Evolutionary conservation across 2,797 vertebrate species (phyloP), one percentile per base, ranked within the genome.

Genomic region (Anableps anableps): DNA sequence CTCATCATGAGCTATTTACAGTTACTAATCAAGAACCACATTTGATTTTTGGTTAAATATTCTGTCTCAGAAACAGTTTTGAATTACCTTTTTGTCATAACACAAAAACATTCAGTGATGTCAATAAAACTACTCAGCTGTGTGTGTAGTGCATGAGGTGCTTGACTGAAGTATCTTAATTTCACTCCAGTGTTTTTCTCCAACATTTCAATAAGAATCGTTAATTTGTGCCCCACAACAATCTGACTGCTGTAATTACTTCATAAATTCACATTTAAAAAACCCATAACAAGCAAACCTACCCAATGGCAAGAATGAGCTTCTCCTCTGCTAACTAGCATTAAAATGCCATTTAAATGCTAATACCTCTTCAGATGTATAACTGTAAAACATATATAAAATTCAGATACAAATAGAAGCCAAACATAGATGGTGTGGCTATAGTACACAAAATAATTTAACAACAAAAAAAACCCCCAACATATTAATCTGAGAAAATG

Each of bases 301-400:
- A 62, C 29, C 72, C 71, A 72, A 45, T 78, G 34, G 53, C 45
- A 72, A 64, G 34, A 85, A 84, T 60, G 60, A 73, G 47, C 47
- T 77, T 64, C 41, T 66, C 43, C 66, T 84, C 51, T 8, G 68
- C 55, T 79, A 80, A 23, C 36, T 75, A 45, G 76, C 36, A 62
- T 81, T 81, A 72, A 81, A 78, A 74, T 11, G 13, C n/a, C 47
- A 68, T 75, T 86, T 77, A 77, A 66, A 72, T 75, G 48, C 72
- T 77, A 80, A 79, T 84, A 47, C 5, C 16, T 82, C 66, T 72
- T 14, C 70, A 84, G 80, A 48, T 81, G 38, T 43, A 66, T 72
- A 74, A 85, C 58, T 72, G 26, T 50, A 58, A 38, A 66, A 58
- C 58, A 72, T 74, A 68, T 71, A 75, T 16, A 72, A 75, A 45